phyloP scores from a whole-genome alignment of 2,888 invertebrate genomes.

The Parthenolecanium corni region DNA sequence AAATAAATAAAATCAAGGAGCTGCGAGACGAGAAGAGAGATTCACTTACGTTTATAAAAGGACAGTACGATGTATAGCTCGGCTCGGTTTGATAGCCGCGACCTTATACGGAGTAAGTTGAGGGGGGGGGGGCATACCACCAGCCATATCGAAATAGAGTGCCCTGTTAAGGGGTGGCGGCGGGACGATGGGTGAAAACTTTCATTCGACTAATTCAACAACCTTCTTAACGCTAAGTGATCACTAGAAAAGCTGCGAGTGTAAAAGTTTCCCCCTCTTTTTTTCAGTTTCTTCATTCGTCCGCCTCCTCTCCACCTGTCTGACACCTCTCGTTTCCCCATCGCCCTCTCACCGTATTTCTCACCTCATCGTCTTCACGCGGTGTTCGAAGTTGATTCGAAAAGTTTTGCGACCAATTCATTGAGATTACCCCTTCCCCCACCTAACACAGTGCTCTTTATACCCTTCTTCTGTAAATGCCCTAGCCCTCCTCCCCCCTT shows the following conservation, averaged over 20 bases:
- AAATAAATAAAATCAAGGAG: too few relatives aligned
- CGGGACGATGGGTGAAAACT: slow-evolving; percentile 12
- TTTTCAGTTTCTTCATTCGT: neutral
- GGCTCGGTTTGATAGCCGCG: neutral
- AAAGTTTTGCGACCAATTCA: neutral
- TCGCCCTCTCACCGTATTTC: too few relatives aligned
- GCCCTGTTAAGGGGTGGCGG: neutral
- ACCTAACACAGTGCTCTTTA: too few relatives aligned
- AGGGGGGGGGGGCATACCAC: too few relatives aligned
- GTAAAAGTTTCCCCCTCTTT: slow-evolving; percentile 15
- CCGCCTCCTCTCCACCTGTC: neutral
- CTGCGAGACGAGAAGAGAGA: neutral
- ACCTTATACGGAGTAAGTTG: too few relatives aligned
- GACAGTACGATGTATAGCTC: slow-evolving; percentile 11
- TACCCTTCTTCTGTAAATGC: too few relatives aligned
- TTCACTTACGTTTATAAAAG: slow-evolving; percentile 16
- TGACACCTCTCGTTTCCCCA: too few relatives aligned
- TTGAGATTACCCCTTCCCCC: neutral
- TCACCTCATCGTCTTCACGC: too few relatives aligned
- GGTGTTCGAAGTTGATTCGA: too few relatives aligned
- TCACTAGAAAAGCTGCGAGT: slow-evolving; percentile 22
- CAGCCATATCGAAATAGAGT: too few relatives aligned
- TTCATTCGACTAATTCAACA: slow-evolving; percentile 27
- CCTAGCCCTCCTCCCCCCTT: too few relatives aligned
- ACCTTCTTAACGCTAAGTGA: slow-evolving; percentile 25